A percentile compares a stretch with the other conserved stretches of the same genome.
phyloP scores from a whole-genome alignment of 2,797 vertebrate species.

The Atherinosoma microstoma region DNA sequence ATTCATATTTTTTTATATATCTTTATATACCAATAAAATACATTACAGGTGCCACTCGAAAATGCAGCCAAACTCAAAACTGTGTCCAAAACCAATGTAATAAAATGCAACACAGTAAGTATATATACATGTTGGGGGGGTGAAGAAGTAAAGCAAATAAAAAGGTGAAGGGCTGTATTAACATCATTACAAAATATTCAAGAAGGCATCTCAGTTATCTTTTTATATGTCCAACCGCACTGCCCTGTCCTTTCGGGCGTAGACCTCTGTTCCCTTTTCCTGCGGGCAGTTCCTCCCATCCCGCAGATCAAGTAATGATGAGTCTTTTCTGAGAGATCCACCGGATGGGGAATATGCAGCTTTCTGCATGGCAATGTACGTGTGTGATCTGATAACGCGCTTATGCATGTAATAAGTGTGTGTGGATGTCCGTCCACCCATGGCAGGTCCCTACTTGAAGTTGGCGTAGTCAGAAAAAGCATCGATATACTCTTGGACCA shows the following conservation, averaged over 20 bases:
- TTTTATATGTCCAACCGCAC: conserved; percentile 70
- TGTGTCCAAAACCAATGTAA: conserved; percentile 88
- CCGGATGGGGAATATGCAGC: conserved; percentile 55
- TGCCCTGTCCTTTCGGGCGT: conserved; percentile 59
- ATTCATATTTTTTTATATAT: conserved; percentile 71
- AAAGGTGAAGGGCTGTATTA: conserved; percentile 85
- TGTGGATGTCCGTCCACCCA: conserved; percentile 33
- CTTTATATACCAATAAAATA: conserved; percentile 86
- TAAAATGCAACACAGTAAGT: conserved; percentile 87
- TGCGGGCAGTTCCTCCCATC: conserved; percentile 57
- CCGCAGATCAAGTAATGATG: conserved; percentile 55
- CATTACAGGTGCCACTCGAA: conserved; percentile 94
- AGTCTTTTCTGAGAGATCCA: conserved; percentile 58
- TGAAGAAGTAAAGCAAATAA: conserved; percentile 48
- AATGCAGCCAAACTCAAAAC: conserved; percentile 91
- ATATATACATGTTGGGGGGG: conserved; percentile 88
- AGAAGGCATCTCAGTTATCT: conserved; percentile 91
- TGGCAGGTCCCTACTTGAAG: conserved; percentile 89
- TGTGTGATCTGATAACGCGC: conserved; percentile 50
- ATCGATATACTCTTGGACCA: conserved; percentile 99
- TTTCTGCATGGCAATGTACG: conserved; percentile 48
- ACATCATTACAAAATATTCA: conserved; percentile 99
- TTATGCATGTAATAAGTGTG: conserved; percentile 53
- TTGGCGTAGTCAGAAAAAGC: conserved; percentile 99
- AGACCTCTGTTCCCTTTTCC: conserved; percentile 74